A percentile compares a stretch with the other conserved stretches of the same genome.
Evolutionary conservation across 23 tunicate genomes (phyloP).

Genomic region (Oikopleura dioica): DNA sequence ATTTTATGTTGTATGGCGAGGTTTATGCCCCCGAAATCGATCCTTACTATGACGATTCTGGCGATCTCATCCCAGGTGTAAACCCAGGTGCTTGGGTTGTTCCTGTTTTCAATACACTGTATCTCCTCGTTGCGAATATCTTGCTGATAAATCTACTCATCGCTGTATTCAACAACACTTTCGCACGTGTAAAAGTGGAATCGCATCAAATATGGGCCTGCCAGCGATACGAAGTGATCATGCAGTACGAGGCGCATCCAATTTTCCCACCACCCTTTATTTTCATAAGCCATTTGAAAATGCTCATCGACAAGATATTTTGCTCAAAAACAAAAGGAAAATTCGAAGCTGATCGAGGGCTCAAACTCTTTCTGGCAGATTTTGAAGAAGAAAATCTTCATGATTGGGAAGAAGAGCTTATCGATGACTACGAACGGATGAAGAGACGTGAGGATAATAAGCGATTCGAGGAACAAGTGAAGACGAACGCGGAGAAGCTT

Average conservation of each 20-base stretch:
- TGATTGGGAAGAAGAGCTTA: conserved; percentile 79
- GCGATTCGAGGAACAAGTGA: conserved; percentile 7
- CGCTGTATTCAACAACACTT: conserved; percentile 90
- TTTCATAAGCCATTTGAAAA: conserved; percentile 31
- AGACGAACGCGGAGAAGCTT: background rate
- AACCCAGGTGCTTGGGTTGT: conserved; percentile 69
- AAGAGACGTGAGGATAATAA: conserved; percentile 1
- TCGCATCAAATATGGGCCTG: conserved; percentile 83
- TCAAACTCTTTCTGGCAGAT: conserved; percentile 63
- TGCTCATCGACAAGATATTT: conserved; percentile 29
- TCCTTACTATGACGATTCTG: conserved; percentile 26
- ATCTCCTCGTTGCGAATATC: conserved; percentile 57
- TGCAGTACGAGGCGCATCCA: conserved; percentile 60
- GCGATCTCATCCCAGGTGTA: conserved; percentile 11
- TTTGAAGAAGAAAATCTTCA: conserved; percentile 84
- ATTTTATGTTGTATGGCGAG: conserved; percentile 97
- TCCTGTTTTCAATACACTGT: conserved; percentile 52
- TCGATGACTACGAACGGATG: background rate
- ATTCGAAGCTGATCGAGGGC: conserved; percentile 46
- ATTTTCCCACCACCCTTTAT: conserved; percentile 74
- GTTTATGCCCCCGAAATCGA: conserved; percentile 88
- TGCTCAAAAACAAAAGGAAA: conserved; percentile 33
- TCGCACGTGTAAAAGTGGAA: conserved; percentile 38
- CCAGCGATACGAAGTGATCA: conserved; percentile 46
- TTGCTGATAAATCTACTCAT: conserved; percentile 61